Evolutionary conservation across 2,113 vertebrate species (phyloP).

Genomic region (Damaliscus lunatus): DNA sequence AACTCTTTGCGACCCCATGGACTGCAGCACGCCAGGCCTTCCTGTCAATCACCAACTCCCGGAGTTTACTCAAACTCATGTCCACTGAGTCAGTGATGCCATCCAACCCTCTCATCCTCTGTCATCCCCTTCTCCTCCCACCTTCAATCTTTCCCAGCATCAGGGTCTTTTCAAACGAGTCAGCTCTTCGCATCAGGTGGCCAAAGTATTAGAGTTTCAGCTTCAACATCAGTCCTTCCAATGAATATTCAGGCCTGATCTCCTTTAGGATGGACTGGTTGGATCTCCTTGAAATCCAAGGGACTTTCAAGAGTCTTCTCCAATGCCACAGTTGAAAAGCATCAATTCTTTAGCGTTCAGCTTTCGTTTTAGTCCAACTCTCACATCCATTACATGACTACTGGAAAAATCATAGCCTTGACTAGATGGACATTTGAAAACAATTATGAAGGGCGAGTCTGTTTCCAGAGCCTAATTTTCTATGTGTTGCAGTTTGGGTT

Average conservation of each 20-base stretch:
- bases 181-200: background rate
- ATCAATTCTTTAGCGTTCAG: rapidly evolving
- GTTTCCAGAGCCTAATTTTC: background rate
- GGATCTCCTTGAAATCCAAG: background rate
- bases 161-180: background rate
- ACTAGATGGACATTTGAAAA: background rate
- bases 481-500: background rate
- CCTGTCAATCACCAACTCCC: background rate
- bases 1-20: background rate
- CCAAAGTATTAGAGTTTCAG: background rate
- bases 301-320: background rate
- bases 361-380: background rate
- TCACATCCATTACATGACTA: background rate
- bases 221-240: background rate
- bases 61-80: background rate
- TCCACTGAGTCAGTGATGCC: background rate
- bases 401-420: background rate
- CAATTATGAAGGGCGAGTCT: background rate
- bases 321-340: background rate
- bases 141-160: background rate
- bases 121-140: background rate
- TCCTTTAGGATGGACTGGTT: background rate
- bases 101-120: background rate
- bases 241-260: background rate
- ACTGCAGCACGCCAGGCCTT: background rate